These are phyloP conservation scores for Cacatua alba DNA, from an alignment of 2,113 vertebrate genomes.

Conservation along the genomic window DNA sequence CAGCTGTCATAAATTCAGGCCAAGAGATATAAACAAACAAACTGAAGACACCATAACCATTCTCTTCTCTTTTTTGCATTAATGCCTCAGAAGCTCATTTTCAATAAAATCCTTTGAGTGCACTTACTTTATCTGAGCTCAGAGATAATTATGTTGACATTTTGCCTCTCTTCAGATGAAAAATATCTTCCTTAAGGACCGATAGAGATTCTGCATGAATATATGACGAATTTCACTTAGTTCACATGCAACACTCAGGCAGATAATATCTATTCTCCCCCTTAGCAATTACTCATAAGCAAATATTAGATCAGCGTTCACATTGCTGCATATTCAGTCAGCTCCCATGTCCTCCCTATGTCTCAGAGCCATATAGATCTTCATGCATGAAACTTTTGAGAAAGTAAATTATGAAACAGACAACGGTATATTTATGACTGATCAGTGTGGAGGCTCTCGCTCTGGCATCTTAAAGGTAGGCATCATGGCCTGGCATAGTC, in stretches of 20 bases:
- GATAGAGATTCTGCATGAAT: neutral
- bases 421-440: neutral
- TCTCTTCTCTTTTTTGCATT: constrained; percentile 19
- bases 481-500: fast-evolving
- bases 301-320: neutral
- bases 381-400: neutral
- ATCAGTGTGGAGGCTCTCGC: neutral
- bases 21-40: constrained; percentile 40
- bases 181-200: neutral
- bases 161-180: neutral
- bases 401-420: neutral
- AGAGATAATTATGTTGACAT: neutral
- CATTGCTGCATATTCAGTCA: neutral
- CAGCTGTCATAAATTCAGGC: constrained; percentile 60
- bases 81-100: constrained; percentile 29
- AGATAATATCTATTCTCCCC: neutral
- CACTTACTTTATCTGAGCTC: constrained; percentile 3
- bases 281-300: neutral
- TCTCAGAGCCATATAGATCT: neutral
- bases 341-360: neutral
- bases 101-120: neutral
- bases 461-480: neutral
- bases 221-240: neutral
- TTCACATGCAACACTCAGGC: neutral
- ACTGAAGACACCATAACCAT: neutral